These are phyloP conservation scores for Sinocyclocheilus anophthalmus DNA, from an alignment of 2,113 vertebrate genomes.

Conservation along the genomic window DNA sequence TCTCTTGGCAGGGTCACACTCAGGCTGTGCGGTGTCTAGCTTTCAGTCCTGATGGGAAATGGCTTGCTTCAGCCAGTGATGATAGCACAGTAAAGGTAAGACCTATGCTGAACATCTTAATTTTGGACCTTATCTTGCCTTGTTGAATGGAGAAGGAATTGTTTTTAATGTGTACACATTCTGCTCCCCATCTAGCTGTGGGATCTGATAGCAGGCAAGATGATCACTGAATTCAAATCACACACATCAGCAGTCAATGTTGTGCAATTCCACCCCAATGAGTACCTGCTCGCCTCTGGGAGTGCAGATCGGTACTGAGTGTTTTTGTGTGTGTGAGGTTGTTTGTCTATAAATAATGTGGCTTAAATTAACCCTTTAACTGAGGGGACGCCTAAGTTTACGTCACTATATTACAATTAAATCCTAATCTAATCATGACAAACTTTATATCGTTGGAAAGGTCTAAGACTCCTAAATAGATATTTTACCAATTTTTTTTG, in stretches of 20 bases:
- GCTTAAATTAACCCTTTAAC: not conserved
- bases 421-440: too few relatives aligned
- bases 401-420: too few relatives aligned
- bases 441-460: too few relatives aligned
- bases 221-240: slow-evolving; percentile 90
- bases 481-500: too few relatives aligned
- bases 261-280: slow-evolving; percentile 95
- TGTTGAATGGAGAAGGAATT: not conserved
- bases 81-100: slow-evolving; percentile 91
- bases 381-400: too few relatives aligned
- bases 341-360: not conserved
- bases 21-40: slow-evolving; percentile 88
- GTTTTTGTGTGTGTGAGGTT: not conserved
- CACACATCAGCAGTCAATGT: slow-evolving; percentile 86
- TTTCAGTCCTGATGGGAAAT: slow-evolving; percentile 97
- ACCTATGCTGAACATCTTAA: not conserved
- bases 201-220: slow-evolving; percentile 92
- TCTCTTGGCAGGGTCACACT: slow-evolving; percentile 81
- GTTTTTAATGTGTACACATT: not conserved
- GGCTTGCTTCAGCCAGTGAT: slow-evolving; percentile 92
- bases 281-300: slow-evolving; percentile 95
- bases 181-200: slow-evolving; percentile 79
- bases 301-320: slow-evolving; percentile 88
- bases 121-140: not conserved
- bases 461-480: too few relatives aligned